These are phyloP conservation scores for Tetrax tetrax DNA, from an alignment of 2,113 vertebrate genomes.

Conservation along the genomic window DNA sequence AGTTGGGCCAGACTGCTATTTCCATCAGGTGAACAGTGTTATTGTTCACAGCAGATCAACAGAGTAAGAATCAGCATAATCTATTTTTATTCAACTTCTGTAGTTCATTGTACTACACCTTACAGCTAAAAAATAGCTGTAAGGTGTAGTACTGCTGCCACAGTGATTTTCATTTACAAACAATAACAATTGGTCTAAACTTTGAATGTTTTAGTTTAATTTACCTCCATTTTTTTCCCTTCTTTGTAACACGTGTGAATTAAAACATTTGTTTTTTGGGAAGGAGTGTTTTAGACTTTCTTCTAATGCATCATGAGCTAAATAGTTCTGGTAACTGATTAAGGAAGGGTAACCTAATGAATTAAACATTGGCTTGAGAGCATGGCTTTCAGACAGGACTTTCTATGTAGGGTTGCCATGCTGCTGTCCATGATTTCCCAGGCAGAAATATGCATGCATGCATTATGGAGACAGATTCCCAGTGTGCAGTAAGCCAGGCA, in stretches of 20 bases:
- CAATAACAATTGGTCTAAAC: neutral
- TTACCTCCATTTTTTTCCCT: neutral
- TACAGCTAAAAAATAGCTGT: neutral
- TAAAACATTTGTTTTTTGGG: neutral
- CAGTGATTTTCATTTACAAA: neutral
- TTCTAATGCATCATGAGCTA: neutral
- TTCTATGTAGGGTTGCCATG: conserved; percentile 57
- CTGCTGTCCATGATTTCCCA: conserved; percentile 64
- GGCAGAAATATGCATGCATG: conserved; percentile 63
- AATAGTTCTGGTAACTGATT: neutral
- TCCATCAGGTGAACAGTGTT: neutral
- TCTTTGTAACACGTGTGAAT: neutral
- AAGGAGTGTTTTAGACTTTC: neutral
- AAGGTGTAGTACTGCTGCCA: no score
- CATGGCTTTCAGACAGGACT: conserved; percentile 58
- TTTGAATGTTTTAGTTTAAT: neutral
- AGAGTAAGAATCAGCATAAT: neutral
- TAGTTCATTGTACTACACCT: neutral
- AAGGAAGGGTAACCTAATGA: conserved; percentile 38
- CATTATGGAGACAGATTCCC: conserved; percentile 64
- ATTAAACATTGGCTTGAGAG: conserved; percentile 58
- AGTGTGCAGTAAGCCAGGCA: conserved; percentile 67
- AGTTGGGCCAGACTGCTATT: neutral
- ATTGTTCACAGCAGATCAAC: neutral
- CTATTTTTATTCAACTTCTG: neutral